Evolutionary conservation across 2,888 invertebrate genomes (phyloP), one percentile per base, ranked within the genome.

Genomic region (Chrysolina oricalcia): DNA sequence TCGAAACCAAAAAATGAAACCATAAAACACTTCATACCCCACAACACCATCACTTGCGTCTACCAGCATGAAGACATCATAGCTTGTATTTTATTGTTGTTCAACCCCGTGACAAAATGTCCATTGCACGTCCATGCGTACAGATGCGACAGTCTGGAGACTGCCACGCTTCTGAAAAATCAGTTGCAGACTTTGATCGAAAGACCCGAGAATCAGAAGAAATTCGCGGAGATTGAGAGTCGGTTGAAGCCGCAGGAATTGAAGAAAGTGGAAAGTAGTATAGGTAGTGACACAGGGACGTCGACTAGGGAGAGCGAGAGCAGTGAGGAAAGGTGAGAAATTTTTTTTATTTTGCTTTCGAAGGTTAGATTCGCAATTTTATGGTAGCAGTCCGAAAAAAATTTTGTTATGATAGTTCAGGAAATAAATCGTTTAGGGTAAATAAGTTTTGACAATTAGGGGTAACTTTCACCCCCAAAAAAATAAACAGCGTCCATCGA

Each of bases 71-170:
- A 96, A 72, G 98, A 99, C 86, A 94, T 98, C 56, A 98, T 98
- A 62, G 97, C 97, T 1, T 97, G 97, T 83, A 97, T 98, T 73
- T 92, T 98, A 80, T 91, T 98, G 64, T 92, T 98, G 0, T 97
- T 96, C 87, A 98, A 98, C 90, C 98, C 98, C 0, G 94, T 96
- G 72, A 98, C 98, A 10, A 95, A 96, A 82, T 97, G 97, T 87
- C 98, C 98, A 0, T 94, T 98, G 35, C 98, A 98, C 87, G 97
- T 98, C 2, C 98, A 99, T 87, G 98, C 97, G 70, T 98, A 93
- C 87, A 78, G 83, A 78, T 98, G 97, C 88, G 98, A 98, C 88
- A 97, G 97, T 11, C 94, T 97, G 80, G 95, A 97, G 86, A 98
- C 98, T 21, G 98, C 98, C 0, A 93, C 95, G 77, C 92, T 97